phyloP scores from a whole-genome alignment of 2,113 vertebrate genomes.

The Sinocyclocheilus rhinocerous region DNA sequence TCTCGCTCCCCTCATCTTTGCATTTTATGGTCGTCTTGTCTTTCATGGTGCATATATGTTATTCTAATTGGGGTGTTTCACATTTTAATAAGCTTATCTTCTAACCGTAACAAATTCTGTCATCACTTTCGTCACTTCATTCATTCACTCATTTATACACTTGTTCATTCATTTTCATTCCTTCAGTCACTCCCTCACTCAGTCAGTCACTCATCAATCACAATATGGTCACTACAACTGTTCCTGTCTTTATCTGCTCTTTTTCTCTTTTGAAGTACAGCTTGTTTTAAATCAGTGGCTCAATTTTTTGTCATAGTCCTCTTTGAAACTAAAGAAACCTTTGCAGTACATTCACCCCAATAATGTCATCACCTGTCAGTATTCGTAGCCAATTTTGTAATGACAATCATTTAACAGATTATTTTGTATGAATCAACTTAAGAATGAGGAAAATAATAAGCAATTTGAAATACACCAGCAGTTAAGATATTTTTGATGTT shows the following conservation, averaged over 20 bases:
- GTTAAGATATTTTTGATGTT: neutral
- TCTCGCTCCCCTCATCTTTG: constrained; percentile 76
- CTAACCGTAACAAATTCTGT: constrained; percentile 33
- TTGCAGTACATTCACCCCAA: neutral
- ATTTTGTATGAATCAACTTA: neutral
- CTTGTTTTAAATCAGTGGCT: constrained; percentile 5
- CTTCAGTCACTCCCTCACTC: too few relatives aligned
- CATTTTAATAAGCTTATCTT: neutral
- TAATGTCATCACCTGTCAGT: neutral
- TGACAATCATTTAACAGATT: neutral
- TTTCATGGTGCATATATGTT: constrained; percentile 83
- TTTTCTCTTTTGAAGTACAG: constrained; percentile 34
- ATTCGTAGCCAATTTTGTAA: neutral
- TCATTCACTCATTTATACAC: neutral
- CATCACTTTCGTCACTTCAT: constrained; percentile 48
- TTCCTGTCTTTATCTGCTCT: neutral
- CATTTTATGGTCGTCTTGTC: constrained; percentile 83
- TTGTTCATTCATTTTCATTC: too few relatives aligned
- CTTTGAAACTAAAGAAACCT: neutral
- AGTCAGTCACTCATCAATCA: constrained; percentile 21
- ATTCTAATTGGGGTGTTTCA: constrained; percentile 66
- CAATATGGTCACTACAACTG: constrained; percentile 32
- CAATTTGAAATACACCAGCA: neutral
- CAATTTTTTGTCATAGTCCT: neutral
- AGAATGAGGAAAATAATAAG: neutral